These are phyloP conservation scores for Drosophila monieri DNA, from an alignment of 2,888 invertebrate genomes.

Conservation along the genomic window DNA sequence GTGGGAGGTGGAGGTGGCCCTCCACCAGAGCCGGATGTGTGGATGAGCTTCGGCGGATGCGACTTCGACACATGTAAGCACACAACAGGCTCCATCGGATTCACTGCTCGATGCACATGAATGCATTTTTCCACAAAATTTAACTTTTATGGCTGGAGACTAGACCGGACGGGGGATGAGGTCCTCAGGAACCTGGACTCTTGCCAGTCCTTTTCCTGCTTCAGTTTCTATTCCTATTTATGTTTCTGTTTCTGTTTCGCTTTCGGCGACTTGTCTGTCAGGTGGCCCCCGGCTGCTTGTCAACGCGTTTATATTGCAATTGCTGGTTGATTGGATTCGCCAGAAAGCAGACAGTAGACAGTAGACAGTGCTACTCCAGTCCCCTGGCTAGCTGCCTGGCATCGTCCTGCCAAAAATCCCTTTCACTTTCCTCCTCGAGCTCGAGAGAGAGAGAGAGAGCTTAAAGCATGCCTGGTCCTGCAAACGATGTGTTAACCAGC, in stretches of 20 bases:
- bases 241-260: conserved; percentile 14
- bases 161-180: conserved; percentile 6
- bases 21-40: conserved; percentile 53
- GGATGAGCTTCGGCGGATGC: conserved; percentile 60
- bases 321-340: conserved; percentile 53
- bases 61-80: conserved; percentile 60
- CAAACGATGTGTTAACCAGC: conserved; percentile 65
- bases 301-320: conserved; percentile 47
- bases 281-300: conserved; percentile 29
- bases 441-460: conserved; percentile 6
- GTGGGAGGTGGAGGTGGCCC: not conserved
- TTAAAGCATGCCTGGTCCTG: conserved; percentile 15
- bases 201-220: conserved; percentile 8
- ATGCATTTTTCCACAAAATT: conserved; percentile 78
- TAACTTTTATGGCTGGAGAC: conserved; percentile 60
- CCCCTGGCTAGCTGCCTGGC: conserved; percentile 1
- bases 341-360: conserved; percentile 34
- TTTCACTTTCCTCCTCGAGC: conserved; percentile 29
- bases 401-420: conserved; percentile 4
- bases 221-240: conserved; percentile 4
- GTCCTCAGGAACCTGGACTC: conserved; percentile 29
- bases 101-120: conserved; percentile 76
- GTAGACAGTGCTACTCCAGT: conserved; percentile 11
- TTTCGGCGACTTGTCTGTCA: conserved; percentile 15
- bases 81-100: conserved; percentile 58